These are phyloP conservation scores for Alexandromys fortis DNA, from an alignment of 2,113 vertebrate genomes.

Conservation along the genomic window DNA sequence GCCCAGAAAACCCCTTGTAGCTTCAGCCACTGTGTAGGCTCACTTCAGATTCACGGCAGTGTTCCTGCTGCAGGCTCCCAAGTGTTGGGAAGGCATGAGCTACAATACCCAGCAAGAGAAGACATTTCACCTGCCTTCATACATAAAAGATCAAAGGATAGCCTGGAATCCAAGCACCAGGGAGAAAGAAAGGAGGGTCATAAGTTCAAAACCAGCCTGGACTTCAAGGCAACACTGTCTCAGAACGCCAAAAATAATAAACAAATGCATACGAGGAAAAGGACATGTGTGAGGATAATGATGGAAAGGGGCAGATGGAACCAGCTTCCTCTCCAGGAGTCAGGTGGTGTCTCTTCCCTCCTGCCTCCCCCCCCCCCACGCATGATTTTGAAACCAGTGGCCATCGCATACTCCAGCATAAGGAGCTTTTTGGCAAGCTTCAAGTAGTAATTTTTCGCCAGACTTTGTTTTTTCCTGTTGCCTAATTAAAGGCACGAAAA, in stretches of 20 bases:
- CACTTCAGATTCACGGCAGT: not conserved
- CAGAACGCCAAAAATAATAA: not conserved
- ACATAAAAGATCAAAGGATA: not conserved
- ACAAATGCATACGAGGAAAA: not conserved
- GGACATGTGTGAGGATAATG: not conserved
- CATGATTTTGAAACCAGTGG: not conserved
- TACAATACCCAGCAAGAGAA: not conserved
- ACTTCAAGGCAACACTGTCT: not conserved
- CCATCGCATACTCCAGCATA: not conserved
- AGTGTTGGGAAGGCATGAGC: not conserved
- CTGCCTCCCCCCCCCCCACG: not conserved
- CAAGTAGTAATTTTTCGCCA: constrained; percentile 60
- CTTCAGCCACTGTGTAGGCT: not conserved
- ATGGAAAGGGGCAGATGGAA: not conserved
- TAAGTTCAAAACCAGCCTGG: not conserved
- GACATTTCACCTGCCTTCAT: not conserved
- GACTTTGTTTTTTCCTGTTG: constrained; percentile 77
- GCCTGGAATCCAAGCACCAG: not conserved
- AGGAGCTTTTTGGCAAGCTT: constrained; percentile 38
- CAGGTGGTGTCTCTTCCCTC: not conserved
- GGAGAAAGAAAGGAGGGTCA: not conserved
- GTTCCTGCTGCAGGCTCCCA: not conserved
- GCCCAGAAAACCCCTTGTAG: not conserved
- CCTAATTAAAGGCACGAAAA: constrained; percentile 72
- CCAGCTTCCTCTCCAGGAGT: not conserved